These are phyloP conservation scores for Brachionus koreanus DNA, from an alignment of 1,140 invertebrate genomes.

Conservation along the genomic window DNA sequence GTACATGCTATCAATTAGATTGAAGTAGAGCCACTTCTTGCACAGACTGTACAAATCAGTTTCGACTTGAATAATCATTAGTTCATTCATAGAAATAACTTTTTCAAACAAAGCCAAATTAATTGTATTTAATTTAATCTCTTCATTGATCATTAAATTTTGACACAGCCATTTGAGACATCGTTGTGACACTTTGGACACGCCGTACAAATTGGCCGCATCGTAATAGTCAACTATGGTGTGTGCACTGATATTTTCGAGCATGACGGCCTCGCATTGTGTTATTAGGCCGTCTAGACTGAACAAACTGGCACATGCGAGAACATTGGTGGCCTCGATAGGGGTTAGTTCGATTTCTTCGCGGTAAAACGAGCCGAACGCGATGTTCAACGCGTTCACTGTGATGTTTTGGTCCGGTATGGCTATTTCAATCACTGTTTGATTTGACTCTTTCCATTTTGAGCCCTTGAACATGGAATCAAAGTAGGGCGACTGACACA, in stretches of 20 bases:
- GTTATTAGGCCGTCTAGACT: constrained; percentile 71
- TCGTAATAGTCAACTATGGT: constrained; percentile 70
- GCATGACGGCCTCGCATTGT: constrained; percentile 72
- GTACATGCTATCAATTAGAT: constrained; percentile 51
- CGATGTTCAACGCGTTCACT: constrained; percentile 66
- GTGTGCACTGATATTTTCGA: constrained; percentile 67
- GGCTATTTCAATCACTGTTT: constrained; percentile 68
- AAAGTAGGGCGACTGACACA: constrained; percentile 75
- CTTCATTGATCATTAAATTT: constrained; percentile 65
- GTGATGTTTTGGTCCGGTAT: constrained; percentile 73
- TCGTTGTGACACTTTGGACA: constrained; percentile 64
- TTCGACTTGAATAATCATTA: constrained; percentile 76
- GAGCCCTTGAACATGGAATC: constrained; percentile 77
- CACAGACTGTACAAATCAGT: constrained; percentile 73
- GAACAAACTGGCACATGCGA: constrained; percentile 73
- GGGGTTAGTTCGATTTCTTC: constrained; percentile 72
- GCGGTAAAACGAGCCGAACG: constrained; percentile 74
- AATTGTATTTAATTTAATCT: constrained; percentile 56
- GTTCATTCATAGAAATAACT: constrained; percentile 65
- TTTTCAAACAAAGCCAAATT: constrained; percentile 61
- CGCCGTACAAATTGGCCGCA: constrained; percentile 67
- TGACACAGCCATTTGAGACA: constrained; percentile 69
- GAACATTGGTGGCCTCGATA: constrained; percentile 66
- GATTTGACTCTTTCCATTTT: constrained; percentile 69
- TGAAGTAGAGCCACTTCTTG: constrained; percentile 66